Conservation (phyloP, 1,140 invertebrate genomes). For the Heliconius eleuchia region DNA sequence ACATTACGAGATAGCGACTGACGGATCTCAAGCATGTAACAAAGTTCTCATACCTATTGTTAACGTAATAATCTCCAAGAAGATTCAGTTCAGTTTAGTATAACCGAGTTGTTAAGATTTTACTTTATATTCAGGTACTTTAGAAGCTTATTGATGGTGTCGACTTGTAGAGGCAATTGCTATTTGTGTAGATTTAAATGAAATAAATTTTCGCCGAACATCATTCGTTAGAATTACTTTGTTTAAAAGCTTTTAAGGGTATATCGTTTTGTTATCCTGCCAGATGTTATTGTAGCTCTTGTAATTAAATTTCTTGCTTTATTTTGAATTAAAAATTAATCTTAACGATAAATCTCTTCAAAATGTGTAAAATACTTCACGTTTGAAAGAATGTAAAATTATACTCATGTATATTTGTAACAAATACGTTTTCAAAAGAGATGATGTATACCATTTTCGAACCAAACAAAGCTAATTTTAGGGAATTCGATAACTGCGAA, state of each 20-base stretch:
- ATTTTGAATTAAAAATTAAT: not conserved
- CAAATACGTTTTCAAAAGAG: not conserved
- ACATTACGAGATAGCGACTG: constrained; percentile 29
- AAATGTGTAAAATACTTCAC: not conserved
- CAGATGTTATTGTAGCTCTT: constrained; percentile 19
- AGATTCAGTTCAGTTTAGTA: constrained; percentile 14
- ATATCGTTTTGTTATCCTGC: constrained; percentile 27
- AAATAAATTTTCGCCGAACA: constrained; percentile 36
- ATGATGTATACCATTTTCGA: not conserved
- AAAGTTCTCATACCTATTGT: not conserved
- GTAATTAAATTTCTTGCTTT: not conserved
- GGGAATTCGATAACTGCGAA: constrained; percentile 16
- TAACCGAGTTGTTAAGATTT: constrained; percentile 27
- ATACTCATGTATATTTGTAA: not conserved
- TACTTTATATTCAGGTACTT: constrained; percentile 29
- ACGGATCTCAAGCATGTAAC: not conserved
- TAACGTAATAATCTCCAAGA: not conserved
- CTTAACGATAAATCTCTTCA: not conserved
- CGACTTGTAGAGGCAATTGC: constrained; percentile 20
- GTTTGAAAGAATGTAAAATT: not conserved
- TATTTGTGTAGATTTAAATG: constrained; percentile 42
- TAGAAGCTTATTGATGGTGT: constrained; percentile 31
- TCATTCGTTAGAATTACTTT: constrained; percentile 39
- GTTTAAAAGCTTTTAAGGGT: constrained; percentile 39
- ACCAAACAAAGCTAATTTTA: constrained; percentile 3